Base-by-base conservation (phyloP, 37 sponge, comb jelly and placozoan species). In the Spongilla lacustris region DNA sequence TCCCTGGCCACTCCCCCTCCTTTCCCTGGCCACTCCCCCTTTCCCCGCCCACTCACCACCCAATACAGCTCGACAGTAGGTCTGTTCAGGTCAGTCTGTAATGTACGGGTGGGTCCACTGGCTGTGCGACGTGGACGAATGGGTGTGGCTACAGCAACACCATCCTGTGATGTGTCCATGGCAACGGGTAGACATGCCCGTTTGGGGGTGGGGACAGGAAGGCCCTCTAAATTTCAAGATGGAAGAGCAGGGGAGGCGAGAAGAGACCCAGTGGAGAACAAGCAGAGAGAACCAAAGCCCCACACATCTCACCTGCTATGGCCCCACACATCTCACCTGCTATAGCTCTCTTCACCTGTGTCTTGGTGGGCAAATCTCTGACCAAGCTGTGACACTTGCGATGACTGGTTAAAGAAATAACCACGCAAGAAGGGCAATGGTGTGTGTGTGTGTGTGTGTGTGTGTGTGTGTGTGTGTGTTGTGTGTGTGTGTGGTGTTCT, bases 361-460 rank as follows among this genome's bases (percentile, higher is more conserved):
- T n/a, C 33, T 72, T 78, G 37, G 73, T 71, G 22, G 78, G 77
- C 25, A 66, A 23, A 29, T 90, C 77, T 8, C 90, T 67, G 2
- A 91, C 33, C 26, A 91, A 74, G 46, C 79, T 83, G 74, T 71
- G 69, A 66, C 92, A 91, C 37, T 91, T 91, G 0, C 92, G 87
- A 78, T 91, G 85, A 28, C 92, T 91, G 49, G 58, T 41, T 9
- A 41, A 6, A n/a, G 46, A 46, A 4, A 46, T 4, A 46, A 46
- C 46, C 46, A 46, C 8, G 46, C 46, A n/a, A n/a, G n/a, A 46
- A 4, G 4, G 46, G 4, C 58, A 58, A 58, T n/a, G n/a, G 29
- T 29, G 71, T 70, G 71, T 29, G 26, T 28, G 29, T 70, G 71
- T 70, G 71, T 23, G 75, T 36, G 36, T 22, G 75, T 23, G 75